These are phyloP conservation scores for Sphinx pinastri DNA, from an alignment of 2,888 invertebrate species.

Conservation along the genomic window DNA sequence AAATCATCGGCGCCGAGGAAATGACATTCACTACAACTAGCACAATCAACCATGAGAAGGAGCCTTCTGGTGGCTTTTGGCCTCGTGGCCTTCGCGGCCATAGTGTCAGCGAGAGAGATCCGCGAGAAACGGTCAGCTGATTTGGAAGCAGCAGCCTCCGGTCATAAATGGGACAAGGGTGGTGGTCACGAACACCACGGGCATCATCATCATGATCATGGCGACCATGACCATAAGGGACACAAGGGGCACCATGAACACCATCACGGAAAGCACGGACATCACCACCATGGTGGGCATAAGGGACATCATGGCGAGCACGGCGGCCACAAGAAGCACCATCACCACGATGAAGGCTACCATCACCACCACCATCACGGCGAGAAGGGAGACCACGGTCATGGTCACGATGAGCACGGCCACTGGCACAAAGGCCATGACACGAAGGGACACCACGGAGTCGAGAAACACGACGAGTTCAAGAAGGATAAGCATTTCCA, in stretches of 20 bases:
- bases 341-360: conserved; percentile 3
- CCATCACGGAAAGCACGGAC: not conserved
- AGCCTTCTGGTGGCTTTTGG: not conserved
- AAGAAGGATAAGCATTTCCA: conserved; percentile 3
- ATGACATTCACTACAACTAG: not conserved
- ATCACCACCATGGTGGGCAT: not conserved
- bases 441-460: not conserved
- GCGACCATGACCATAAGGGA: not conserved
- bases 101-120: not conserved
- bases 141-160: not conserved
- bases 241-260: not conserved
- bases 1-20: not conserved
- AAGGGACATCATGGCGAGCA: not conserved
- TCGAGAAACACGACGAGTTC: not conserved
- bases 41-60: not conserved
- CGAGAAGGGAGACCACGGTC: not conserved
- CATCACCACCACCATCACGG: not conserved
- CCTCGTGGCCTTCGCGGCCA: not conserved
- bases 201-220: not conserved
- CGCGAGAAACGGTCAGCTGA: not conserved
- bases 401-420: not conserved
- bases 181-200: conserved; percentile 4
- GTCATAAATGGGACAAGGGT: not conserved
- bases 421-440: conserved; percentile 3
- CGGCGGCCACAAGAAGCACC: conserved; percentile 1